Percentiles rank a stretch among this genome's conserved stretches.
These are phyloP conservation scores for Drosophila tropicalis DNA, from an alignment of 1,140 invertebrate genomes.

Conservation along the genomic window DNA sequence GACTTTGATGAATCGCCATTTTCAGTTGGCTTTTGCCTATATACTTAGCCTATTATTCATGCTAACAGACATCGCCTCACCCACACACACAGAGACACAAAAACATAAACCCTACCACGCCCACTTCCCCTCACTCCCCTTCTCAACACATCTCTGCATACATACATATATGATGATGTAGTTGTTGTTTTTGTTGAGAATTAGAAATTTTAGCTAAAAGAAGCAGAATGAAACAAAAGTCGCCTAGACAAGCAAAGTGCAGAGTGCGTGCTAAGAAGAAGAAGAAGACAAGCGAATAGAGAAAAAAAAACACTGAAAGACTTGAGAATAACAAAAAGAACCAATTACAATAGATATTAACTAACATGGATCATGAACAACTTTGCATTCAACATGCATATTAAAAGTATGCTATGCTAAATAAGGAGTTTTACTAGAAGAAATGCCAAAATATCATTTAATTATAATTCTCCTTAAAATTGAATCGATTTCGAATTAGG, in stretches of 20 bases:
- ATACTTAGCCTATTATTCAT: slow-evolving; percentile 68
- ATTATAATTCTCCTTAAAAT: no score
- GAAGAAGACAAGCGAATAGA: slow-evolving; percentile 26
- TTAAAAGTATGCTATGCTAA: not conserved
- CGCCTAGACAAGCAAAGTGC: slow-evolving; percentile 59
- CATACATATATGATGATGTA: not conserved
- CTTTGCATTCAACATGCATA: not conserved
- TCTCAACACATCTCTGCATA: slow-evolving; percentile 12
- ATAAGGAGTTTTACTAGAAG: not conserved
- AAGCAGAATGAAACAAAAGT: slow-evolving; percentile 46
- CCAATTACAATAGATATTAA: slow-evolving; percentile 5
- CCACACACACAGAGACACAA: not conserved
- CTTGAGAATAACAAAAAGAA: slow-evolving; percentile 31
- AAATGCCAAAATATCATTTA: not conserved
- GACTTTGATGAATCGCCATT: slow-evolving; percentile 80
- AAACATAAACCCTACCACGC: slow-evolving; percentile 6
- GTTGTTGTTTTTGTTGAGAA: slow-evolving; percentile 10
- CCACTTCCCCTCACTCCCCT: not conserved
- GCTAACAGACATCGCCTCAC: slow-evolving; percentile 29
- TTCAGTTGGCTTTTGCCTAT: slow-evolving; percentile 50
- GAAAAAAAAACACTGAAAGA: slow-evolving; percentile 41
- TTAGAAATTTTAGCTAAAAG: slow-evolving; percentile 22
- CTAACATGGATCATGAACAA: not conserved
- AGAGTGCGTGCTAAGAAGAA: slow-evolving; percentile 68
- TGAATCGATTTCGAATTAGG: no score